Conservation (phyloP, 2,888 invertebrate genomes). For the Mythimna pallens region DNA sequence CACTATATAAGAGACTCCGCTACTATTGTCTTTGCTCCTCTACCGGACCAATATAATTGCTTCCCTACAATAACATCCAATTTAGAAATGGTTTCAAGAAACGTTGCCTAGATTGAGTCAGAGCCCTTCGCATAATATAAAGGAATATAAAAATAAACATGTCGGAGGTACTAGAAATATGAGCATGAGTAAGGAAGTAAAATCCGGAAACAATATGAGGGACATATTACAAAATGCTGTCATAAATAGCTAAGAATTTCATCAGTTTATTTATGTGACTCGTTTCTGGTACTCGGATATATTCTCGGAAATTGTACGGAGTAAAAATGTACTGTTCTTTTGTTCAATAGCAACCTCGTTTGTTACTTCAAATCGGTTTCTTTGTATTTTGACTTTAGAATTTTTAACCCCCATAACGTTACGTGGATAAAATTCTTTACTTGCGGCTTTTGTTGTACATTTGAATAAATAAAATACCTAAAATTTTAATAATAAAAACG, state of each 20-base stretch:
- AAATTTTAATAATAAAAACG: no score
- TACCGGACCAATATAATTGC: conserved; percentile 24
- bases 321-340: neutral
- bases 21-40: neutral
- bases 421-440: no score
- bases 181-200: neutral
- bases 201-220: neutral
- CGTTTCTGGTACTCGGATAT: neutral
- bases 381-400: no score
- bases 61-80: neutral
- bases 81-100: neutral
- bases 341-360: neutral
- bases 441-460: no score
- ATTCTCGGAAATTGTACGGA: neutral
- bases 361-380: no score
- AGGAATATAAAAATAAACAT: neutral
- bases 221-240: neutral
- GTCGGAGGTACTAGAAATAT: neutral
- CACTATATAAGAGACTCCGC: neutral
- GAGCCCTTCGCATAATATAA: no score
- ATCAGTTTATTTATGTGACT: neutral
- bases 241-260: neutral
- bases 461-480: no score
- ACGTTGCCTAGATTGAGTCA: neutral
- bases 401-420: no score